Percentiles rank a stretch among this genome's conserved stretches.
Evolutionary conservation across 2,113 vertebrate genomes (phyloP).

Genomic region (Myotis davidii): DNA sequence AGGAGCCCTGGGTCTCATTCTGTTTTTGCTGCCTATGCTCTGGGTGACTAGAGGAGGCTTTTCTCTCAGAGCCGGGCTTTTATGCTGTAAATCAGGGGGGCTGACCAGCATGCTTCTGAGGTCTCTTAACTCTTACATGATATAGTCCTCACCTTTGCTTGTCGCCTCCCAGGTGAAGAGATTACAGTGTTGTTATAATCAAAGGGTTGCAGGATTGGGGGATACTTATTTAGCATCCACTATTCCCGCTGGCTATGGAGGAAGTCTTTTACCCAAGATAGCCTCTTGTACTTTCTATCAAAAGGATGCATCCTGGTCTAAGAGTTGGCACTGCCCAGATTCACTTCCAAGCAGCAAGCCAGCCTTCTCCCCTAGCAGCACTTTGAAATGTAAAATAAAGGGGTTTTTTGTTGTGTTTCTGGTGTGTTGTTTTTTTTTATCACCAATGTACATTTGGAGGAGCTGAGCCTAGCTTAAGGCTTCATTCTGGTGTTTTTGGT

Average conservation of each 20-base stretch:
- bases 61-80: neutral
- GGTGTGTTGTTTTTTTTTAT: slow-evolving; percentile 1
- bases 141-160: neutral
- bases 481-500: neutral
- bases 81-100: neutral
- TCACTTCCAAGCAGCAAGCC: slow-evolving; percentile 30
- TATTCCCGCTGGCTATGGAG: neutral
- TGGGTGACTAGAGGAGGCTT: neutral
- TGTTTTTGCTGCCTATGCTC: neutral
- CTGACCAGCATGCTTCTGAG: neutral
- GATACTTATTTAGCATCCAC: neutral
- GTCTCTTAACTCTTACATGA: neutral
- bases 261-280: slow-evolving; percentile 8
- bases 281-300: neutral
- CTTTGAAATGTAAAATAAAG: slow-evolving; percentile 60
- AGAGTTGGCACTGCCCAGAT: neutral
- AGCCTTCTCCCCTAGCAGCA: slow-evolving; percentile 7
- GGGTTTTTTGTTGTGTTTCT: slow-evolving; percentile 1
- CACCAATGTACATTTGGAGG: slow-evolving; percentile 11
- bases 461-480: neutral
- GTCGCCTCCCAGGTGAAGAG: neutral
- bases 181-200: neutral
- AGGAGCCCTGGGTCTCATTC: neutral
- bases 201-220: neutral
- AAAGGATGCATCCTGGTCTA: slow-evolving; percentile 7